Percentiles rank a stretch among this genome's conserved stretches.
These are phyloP conservation scores for Butorides virescens DNA, from an alignment of 2,113 vertebrate genomes.

Conservation along the genomic window DNA sequence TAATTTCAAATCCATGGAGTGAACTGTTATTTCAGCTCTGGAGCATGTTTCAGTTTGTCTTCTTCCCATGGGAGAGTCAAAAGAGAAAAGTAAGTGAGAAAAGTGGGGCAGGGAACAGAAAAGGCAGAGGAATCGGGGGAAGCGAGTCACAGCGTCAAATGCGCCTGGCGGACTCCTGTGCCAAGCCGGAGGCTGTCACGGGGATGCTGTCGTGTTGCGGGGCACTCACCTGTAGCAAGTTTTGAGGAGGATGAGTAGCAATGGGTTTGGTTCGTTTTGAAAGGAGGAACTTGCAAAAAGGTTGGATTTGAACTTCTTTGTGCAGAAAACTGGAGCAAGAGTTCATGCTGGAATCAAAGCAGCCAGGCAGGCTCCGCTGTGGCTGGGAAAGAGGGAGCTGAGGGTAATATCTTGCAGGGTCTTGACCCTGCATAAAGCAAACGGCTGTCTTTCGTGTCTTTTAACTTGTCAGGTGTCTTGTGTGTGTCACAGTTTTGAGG, in stretches of 20 bases:
- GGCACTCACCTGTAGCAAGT: not conserved
- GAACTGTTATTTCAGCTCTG: not conserved
- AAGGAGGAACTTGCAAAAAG: not conserved
- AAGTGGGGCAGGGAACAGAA: not conserved
- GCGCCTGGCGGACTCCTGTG: not conserved
- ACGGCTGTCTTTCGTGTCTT: not conserved
- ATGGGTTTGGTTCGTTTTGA: not conserved
- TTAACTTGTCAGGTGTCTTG: not conserved
- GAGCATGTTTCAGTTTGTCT: not conserved
- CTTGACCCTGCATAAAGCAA: not conserved
- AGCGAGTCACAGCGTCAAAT: not conserved
- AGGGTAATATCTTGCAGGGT: not conserved
- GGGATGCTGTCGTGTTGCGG: rapidly evolving
- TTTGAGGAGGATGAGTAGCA: not conserved
- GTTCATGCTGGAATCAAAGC: not conserved
- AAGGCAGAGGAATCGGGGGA: not conserved
- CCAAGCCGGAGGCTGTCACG: not conserved
- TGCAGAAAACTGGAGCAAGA: not conserved
- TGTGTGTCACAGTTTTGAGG: not conserved
- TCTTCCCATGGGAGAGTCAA: not conserved
- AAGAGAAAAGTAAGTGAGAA: not conserved
- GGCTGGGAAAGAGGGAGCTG: not conserved
- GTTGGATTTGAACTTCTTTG: not conserved
- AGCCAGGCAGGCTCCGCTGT: not conserved
- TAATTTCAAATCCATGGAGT: not conserved